Evolutionary conservation across 2,113 vertebrate genomes (phyloP).

Genomic region (Zapornia atra): DNA sequence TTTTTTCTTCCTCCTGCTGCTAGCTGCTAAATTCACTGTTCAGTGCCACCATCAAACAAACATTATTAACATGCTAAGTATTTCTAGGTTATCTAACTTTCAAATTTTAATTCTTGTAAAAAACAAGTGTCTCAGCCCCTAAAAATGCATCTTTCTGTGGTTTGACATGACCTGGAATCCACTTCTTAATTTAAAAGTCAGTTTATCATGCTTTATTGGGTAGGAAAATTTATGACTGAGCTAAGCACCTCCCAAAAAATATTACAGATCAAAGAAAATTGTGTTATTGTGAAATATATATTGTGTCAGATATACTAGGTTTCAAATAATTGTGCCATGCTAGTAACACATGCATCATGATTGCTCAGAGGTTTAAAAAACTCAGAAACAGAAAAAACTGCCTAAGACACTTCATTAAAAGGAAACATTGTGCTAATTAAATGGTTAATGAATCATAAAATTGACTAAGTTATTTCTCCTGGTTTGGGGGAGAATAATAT

Average conservation of each 20-base stretch:
- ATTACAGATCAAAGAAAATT: background rate
- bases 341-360: background rate
- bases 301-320: background rate
- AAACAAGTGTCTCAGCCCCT: background rate
- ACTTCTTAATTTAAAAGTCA: background rate
- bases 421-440: background rate
- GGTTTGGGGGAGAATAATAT: background rate
- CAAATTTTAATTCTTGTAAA: background rate
- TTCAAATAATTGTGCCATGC: background rate
- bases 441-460: background rate
- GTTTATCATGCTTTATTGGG: background rate
- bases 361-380: slow-evolving; percentile 1
- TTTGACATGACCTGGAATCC: background rate
- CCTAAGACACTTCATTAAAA: background rate
- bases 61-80: background rate
- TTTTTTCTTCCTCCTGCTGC: background rate
- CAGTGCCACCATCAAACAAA: background rate
- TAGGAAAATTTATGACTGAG: background rate
- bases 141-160: background rate
- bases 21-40: background rate
- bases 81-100: background rate
- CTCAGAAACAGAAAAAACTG: background rate
- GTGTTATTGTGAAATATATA: background rate
- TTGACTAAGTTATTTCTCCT: background rate
- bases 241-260: background rate